Evolutionary conservation across 2,888 invertebrate genomes (phyloP).

Genomic region (Ochropacha duplaris): DNA sequence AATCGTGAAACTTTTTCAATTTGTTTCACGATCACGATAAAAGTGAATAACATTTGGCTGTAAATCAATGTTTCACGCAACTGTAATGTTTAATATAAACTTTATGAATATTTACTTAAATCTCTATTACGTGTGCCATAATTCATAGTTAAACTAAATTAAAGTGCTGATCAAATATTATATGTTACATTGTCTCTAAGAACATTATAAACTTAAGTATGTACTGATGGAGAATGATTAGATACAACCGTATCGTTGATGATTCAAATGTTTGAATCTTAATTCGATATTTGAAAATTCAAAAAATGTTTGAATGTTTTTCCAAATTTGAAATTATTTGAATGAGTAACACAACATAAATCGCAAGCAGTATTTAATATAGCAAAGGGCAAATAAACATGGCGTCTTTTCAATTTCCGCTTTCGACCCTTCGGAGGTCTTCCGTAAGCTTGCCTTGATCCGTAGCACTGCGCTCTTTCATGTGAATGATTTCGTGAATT

Average conservation of each 20-base stretch:
- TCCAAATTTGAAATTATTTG: neutral
- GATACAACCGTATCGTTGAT: neutral
- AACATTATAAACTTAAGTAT: too few species aligned
- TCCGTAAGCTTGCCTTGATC: neutral
- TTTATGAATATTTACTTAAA: neutral
- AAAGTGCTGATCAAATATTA: neutral
- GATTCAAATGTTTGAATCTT: too few species aligned
- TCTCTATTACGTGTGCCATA: neutral
- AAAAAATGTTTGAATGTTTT: neutral
- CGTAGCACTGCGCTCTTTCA: neutral
- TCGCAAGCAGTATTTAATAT: neutral
- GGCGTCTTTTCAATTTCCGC: neutral
- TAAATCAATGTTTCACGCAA: neutral
- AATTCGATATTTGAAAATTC: neutral
- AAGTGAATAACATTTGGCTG: neutral
- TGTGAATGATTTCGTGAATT: conserved; percentile 1
- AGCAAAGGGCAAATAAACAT: neutral
- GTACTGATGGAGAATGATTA: too few species aligned
- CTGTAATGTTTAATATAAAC: neutral
- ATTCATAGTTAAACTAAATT: neutral
- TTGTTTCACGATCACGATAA: neutral
- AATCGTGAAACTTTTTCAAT: conserved; percentile 2
- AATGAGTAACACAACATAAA: neutral
- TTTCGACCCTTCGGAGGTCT: neutral
- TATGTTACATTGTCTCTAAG: neutral